A percentile compares a stretch with the other conserved stretches of the same genome.
Evolutionary conservation across 2,797 vertebrate species (phyloP).

Genomic region (Labroides dimidiatus): DNA sequence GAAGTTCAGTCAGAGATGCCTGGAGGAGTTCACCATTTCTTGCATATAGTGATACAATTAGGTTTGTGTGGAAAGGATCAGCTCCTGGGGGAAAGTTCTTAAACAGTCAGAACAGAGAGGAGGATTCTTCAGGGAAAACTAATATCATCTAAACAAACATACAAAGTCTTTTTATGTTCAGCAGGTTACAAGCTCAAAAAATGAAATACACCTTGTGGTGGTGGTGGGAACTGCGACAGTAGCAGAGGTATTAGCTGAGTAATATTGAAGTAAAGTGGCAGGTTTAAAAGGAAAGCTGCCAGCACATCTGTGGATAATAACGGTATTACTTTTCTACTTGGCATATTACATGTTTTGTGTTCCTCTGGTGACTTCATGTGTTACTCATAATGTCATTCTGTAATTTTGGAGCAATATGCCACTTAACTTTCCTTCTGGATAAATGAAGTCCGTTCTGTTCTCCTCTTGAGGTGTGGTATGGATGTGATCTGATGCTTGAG

Average conservation of each 20-base stretch:
- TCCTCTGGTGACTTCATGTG: no score
- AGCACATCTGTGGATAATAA: no score
- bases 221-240: neutral
- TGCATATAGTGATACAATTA: conserved; percentile 8
- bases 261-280: neutral
- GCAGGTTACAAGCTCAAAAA: neutral
- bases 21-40: conserved; percentile 6
- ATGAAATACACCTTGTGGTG: neutral
- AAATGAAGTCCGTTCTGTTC: no score
- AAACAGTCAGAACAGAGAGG: neutral
- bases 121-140: neutral
- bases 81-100: conserved; percentile 1
- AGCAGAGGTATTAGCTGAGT: neutral
- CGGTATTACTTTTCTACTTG: no score
- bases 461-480: no score
- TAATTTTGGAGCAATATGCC: no score
- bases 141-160: conserved; percentile 1
- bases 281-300: neutral
- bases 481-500: no score
- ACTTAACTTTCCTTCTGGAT: no score
- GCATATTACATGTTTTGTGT: no score
- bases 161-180: neutral
- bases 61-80: conserved; percentile 6
- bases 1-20: conserved; percentile 10
- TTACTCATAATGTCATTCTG: no score